Evolutionary conservation across 2,113 vertebrate genomes (phyloP), one percentile per base, ranked within the genome.

Genomic region (Pangasianodon hypophthalmus): DNA sequence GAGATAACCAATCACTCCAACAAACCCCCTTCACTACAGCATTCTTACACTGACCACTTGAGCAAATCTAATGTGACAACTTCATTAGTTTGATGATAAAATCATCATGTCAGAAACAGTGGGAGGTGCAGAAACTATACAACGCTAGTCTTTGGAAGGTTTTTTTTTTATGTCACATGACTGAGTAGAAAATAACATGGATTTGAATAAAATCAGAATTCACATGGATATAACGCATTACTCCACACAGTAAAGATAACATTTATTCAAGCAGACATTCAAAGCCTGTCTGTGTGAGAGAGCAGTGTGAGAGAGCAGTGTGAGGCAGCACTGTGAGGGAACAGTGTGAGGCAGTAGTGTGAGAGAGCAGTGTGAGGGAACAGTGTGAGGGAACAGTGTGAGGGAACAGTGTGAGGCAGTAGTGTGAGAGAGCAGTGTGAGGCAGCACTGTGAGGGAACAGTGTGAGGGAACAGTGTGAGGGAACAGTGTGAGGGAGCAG

Each of bases 1-100:
- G 84, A 84, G 87, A 95, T 92, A 91, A 94, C 90, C 75, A 90
- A 93, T 91, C 56, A 86, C 87, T 89, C 85, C 77, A 73, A 88
- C 85, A 85, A 81, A 85, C 84, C 29, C 87, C 87, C 84, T 54
- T 79, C 60, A 88, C 85, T 87, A 87, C 69, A 87, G 88, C 67
- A 44, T 60, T 82, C 79, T 64, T 88, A 92, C 84, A 79, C 67
- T 86, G 79, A 88, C 85, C 24, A 71, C 18, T 81, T 88, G 88
- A 77, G 88, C 83, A 88, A 82, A 88, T 80, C 69, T 88, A 87
- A 88, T 87, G 75, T 69, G 69, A 90, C 80, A 67, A 83, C 64
- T 88, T 88, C 52, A 91, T 90, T 87, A 87, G 84, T 32, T 29
- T 80, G 69, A 79, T 88, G 58, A 88, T 86, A 71, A 79, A 92